Evolutionary conservation across 1,140 invertebrate genomes (phyloP).

Genomic region (Brachionus rubens): DNA sequence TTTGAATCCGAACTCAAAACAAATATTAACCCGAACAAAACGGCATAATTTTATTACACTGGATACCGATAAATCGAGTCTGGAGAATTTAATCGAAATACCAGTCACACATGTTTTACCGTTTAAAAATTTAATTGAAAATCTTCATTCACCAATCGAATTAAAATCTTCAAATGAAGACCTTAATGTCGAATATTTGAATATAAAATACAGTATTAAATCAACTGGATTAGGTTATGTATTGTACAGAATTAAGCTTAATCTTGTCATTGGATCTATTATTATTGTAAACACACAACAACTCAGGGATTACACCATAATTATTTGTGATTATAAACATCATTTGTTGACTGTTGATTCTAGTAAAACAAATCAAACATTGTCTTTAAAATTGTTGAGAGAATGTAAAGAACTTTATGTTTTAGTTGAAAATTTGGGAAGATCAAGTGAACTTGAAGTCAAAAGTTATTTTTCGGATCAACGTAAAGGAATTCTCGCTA

Average conservation of each 20-base stretch:
- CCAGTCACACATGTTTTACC: conserved; percentile 3
- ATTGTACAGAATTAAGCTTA: not conserved
- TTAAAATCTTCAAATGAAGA: not conserved
- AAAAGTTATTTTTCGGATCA: not conserved
- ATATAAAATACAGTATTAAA: not conserved
- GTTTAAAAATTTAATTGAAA: not conserved
- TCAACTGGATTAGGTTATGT: not conserved
- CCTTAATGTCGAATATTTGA: not conserved
- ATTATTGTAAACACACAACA: not conserved
- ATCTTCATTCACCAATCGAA: not conserved
- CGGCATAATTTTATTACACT: not conserved
- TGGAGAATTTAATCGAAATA: not conserved
- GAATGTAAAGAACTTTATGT: conserved; percentile 14
- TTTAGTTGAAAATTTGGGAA: conserved; percentile 33
- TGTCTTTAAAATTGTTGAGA: not conserved
- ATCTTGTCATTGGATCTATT: not conserved
- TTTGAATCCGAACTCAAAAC: not conserved
- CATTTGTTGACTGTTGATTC: not conserved
- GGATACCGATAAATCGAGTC: not conserved
- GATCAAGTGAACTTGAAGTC: not conserved
- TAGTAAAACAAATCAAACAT: not conserved
- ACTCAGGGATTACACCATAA: not conserved
- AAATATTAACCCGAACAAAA: not conserved
- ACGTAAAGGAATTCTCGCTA: conserved; percentile 33
- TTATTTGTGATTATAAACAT: not conserved